Base-by-base conservation (phyloP, 92 coral and sea anemone genomes). In the Palythoa grandis region DNA sequence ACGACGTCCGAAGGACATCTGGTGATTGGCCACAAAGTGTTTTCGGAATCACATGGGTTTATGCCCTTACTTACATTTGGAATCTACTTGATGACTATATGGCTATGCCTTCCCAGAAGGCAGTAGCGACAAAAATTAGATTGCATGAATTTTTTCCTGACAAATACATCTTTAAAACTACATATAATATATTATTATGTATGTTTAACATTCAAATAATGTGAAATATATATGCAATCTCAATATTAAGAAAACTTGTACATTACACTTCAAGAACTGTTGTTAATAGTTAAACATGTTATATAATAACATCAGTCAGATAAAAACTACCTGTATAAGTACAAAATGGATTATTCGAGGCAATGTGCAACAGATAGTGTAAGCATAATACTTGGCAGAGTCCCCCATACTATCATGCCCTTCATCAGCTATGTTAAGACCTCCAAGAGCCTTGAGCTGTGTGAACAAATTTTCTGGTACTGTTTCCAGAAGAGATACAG, bases 401-500 rank as follows among this genome's bases (percentile, higher is more conserved):
- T 61, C 23, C 68, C 68, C 68, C 68, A 61, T 19, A 9, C 68
- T 61, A 19, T 61, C 68, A n/a, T 61, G 68, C 68, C 68, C 24
- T 61, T 24, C 68, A 61, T 61, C 68, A 61, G 68, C 11, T 57
- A 57, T 57, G 17, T 16, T 57, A 57, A 57, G 0, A 40, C 67
- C 87, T 25, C 74, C 82, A 19, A 88, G 61, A 2, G 77, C 86
- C 76, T 88, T 88, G 14, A 88, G 70, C 75, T 74, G 76, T 24
- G 86, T 69, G 11, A 88, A 72, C 65, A 82, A 16, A 24, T 66
- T 83, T 72, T 78, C 53, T 88, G 87, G n/a, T 88, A 82, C 52
- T 61, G 35, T 70, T 88, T 83, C 87, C 90, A 88, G 79, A 80
- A 82, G 47, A 80, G 71, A 48, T 80, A 83, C 25, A 88, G 50